phyloP scores from a whole-genome alignment of 2,113 vertebrate genomes.

The Gallinago paraguaiae region DNA sequence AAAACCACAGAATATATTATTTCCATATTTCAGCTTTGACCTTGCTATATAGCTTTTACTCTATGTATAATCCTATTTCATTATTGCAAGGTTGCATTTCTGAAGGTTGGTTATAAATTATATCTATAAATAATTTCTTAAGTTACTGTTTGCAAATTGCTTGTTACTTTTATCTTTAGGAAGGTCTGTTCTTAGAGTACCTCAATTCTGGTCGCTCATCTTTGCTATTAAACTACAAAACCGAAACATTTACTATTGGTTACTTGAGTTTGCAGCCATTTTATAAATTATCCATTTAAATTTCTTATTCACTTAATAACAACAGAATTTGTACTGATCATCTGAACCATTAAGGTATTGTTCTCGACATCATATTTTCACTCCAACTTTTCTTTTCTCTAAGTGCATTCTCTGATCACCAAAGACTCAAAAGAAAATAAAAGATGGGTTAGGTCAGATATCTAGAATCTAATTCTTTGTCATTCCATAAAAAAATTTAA shows the following conservation, averaged over 20 bases:
- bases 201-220: neutral
- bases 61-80: conserved; percentile 47
- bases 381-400: neutral
- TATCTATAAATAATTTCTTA: conserved; percentile 12
- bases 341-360: neutral
- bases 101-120: conserved; percentile 60
- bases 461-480: neutral
- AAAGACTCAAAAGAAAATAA: neutral
- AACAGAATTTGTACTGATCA: neutral
- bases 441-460: neutral
- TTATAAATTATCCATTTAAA: neutral
- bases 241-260: neutral
- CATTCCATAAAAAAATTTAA: neutral
- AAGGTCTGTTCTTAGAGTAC: neutral
- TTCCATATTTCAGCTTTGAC: conserved; percentile 55
- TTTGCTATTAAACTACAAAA: neutral
- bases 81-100: conserved; percentile 54
- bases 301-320: neutral
- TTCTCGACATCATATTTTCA: neutral
- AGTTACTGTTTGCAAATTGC: conserved; percentile 15
- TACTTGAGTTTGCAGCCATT: neutral
- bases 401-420: neutral
- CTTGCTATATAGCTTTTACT: conserved; percentile 19
- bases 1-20: conserved; percentile 47
- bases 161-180: neutral